Evolutionary conservation across 2,797 vertebrate genomes (phyloP), one percentile per base, ranked within the genome.

Genomic region (Chelmon rostratus): DNA sequence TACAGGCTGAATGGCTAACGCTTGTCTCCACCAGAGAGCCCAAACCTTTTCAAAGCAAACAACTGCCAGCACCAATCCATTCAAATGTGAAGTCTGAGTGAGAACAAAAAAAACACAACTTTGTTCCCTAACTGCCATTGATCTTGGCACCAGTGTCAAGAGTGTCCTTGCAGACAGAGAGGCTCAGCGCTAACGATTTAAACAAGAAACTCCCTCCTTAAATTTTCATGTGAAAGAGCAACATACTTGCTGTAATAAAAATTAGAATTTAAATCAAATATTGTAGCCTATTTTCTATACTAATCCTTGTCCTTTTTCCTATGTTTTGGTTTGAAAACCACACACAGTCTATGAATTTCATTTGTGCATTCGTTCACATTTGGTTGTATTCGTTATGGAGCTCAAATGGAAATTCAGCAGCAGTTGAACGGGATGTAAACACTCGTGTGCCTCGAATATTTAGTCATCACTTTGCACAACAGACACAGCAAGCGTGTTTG

Each of bases 31-130:
- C 38, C 47, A 40, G 31, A 66, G 25, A 66, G 62, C 21, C 9
- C 18, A 42, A 69, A 66, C 71, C 76, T 52, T 69, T 84, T 71
- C 66, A 53, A 58, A 75, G 37, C 54, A 53, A 76, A 73, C 53
- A 73, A 57, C 71, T 23, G 76, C 23, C 78, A 58, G 47, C 33
- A 59, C 50, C 57, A 50, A 81, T 89, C 72, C 40, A 38, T 62
- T 76, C 53, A 59, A 52, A 76, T 38, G 63, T 54, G 70, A 72
- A 67, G 47, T 59, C 46, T 25, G 56, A n/a, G 47, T 28, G 33
- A 54, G 54, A 18, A 19, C 69, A 40, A 63, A 37, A 25, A 42
- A 19, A 31, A 37, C 21, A 56, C 47, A 70, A 50, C 40, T 72
- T 58, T 50, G 35, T 21, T 64, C 11, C 15, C 23, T 25, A 79